Base-by-base conservation (phyloP, 1,140 invertebrate genomes). In the Drosophila teissieri region DNA sequence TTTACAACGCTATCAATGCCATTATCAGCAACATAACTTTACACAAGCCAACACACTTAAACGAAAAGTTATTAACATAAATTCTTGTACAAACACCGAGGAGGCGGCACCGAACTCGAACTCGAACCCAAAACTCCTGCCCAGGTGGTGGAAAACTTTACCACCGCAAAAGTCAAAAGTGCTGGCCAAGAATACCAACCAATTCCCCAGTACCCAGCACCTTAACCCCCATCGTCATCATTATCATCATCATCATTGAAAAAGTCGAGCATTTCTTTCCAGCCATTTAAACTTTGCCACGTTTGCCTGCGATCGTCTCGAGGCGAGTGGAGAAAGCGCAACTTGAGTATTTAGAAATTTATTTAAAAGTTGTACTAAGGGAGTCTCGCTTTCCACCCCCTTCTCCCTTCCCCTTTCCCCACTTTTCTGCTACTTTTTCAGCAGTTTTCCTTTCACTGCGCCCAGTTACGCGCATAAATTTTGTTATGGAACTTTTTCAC, bases 401-500 rank as follows among this genome's bases (percentile, higher is more conserved):
- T 42, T 44, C 7, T 54, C 40, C 10, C 2, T 19, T 14, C 14
- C 34, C 27, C 27, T 10, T 42, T 49, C 5, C 57, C 40, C 10
- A 15, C 63, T 42, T 45, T 44, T 45, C 58, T 60, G 51, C 34
- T 44, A 42, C 27, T 63, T 42, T 57, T 44, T 42, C 31, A 61
- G n/a, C 44, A 76, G 55, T 67, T 82, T 57, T 48, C 62, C 70
- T 85, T 85, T 84, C 84, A 76, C 48, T 82, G 82, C 83, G 83
- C 83, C 83, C 82, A 82, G 82, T 88, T 88, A 88, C 83, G 85
- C 83, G 83, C 82, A 86, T 86, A 86, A 88, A 86, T 86, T 88
- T 73, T 86, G 78, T 88, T 86, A 88, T 86, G 69, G 54, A 86
- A 86, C 78, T 86, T 88, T 86, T 88, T 86, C 36, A 56, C 81